These are phyloP conservation scores for Mesitornis unicolor DNA, from an alignment of 2,113 vertebrate genomes.

Conservation along the genomic window DNA sequence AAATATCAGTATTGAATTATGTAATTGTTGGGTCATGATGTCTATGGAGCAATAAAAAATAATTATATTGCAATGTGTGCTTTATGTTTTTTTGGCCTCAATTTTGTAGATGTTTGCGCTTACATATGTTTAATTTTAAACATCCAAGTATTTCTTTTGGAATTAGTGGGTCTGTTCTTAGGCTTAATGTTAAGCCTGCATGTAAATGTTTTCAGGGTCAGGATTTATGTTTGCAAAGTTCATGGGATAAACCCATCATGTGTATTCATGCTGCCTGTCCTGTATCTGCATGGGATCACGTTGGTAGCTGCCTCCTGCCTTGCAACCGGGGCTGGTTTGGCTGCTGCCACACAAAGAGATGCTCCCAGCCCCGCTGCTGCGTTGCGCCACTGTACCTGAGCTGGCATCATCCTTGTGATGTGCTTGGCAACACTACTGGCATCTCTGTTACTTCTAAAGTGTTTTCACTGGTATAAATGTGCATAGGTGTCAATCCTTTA, in stretches of 20 bases:
- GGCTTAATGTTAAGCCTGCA: conserved; percentile 3
- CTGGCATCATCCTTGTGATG: neutral
- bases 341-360: fast-evolving
- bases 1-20: neutral
- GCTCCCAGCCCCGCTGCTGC: neutral
- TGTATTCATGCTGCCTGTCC: neutral
- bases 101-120: neutral
- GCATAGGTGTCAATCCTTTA: neutral
- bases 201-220: conserved; percentile 16
- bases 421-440: neutral
- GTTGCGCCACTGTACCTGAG: neutral
- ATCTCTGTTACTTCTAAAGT: neutral
- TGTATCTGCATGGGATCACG: neutral
- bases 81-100: neutral
- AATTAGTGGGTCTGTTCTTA: neutral
- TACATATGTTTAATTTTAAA: conserved; percentile 12
- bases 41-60: neutral
- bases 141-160: neutral
- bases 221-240: neutral
- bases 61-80: neutral
- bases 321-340: neutral
- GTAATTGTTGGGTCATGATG: neutral
- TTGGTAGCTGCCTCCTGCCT: neutral
- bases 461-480: neutral
- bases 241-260: neutral